phyloP scores from a whole-genome alignment of 2,888 invertebrate genomes.

The Amphimallon solstitiale region DNA sequence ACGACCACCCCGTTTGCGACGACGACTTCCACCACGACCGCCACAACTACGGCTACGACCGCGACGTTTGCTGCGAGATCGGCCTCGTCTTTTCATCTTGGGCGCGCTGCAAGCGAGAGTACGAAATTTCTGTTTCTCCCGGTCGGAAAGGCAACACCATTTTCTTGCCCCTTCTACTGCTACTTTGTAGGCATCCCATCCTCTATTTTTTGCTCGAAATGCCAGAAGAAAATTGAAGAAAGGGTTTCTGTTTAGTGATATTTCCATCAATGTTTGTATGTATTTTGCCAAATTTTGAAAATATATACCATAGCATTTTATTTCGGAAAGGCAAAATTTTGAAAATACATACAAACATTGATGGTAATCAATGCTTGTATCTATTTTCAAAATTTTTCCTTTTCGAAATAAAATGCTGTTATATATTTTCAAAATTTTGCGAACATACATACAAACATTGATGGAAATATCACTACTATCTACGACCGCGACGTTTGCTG shows the following conservation, averaged over 20 bases:
- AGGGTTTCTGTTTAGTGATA: constrained; percentile 45
- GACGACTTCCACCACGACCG: constrained; percentile 26
- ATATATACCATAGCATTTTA: too few species aligned
- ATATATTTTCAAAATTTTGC: too few species aligned
- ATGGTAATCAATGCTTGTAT: too few species aligned
- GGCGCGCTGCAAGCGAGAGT: constrained; percentile 43
- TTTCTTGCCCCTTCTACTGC: constrained; percentile 54
- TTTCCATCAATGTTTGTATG: too few species aligned
- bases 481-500: background rate
- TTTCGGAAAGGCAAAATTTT: too few species aligned
- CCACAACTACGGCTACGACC: background rate
- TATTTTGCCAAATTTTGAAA: too few species aligned
- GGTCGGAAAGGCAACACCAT: constrained; percentile 50
- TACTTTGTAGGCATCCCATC: constrained; percentile 51
- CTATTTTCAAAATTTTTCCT: too few species aligned
- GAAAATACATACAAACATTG: too few species aligned
- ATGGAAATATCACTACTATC: background rate
- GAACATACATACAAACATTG: too few species aligned
- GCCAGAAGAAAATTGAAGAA: constrained; percentile 54
- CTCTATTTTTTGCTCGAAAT: constrained; percentile 51
- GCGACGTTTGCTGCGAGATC: background rate
- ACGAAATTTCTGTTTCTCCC: constrained; percentile 44
- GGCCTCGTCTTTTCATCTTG: constrained; percentile 42
- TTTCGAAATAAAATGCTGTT: too few species aligned
- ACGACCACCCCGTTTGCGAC: constrained; percentile 25